Evolutionary conservation across 1,140 invertebrate genomes (phyloP), one percentile per base, ranked within the genome.

Genomic region (Dendrolimus punctatus): DNA sequence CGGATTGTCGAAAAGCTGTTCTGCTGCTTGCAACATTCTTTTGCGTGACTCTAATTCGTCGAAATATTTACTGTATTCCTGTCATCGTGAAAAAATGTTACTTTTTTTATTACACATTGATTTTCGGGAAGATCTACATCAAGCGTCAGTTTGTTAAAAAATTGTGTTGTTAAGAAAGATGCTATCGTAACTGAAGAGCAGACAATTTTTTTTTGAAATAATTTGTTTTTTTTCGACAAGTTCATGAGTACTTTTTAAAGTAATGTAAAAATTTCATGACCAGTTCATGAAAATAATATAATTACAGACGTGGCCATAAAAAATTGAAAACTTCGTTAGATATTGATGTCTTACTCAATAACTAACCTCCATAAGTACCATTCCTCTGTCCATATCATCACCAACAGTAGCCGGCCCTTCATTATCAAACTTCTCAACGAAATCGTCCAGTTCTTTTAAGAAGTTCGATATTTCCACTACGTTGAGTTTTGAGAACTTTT

Each of bases 1-100:
- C 6, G 93, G 90, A 58, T 96, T 91, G 65, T 96, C 94, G 83
- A 98, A 98, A 2, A 97, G 85, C 62, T 93, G 91, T 83, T 97
- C 95, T 0, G 95, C 94, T 49, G 93, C 81, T 52, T 92, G 89
- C 37, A 98, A 85, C 41, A 93, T 90, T 37, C 89, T 74, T 47
- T 93, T 90, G n/a, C 90, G 90, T 0, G 76, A 66, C 64, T 96
- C 93, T 8, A 95, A 58, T 45, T 92, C 87, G 6, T 88, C 86
- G 49, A 96, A 92, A 58, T 91, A 83, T 64, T 91, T 89, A 5
- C 82, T 83, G 72, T 92, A 97, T 71, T 91, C 87, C 88, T 94
- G 71, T 50, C 49, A 44, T 3, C 46, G 46, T 44, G 40, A 39
- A 23, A 23, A 23, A 23, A 23, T 23, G 23, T 1, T 23, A 23